Base-by-base conservation (phyloP, 2,888 invertebrate genomes). In the Tuberolachnus salignus region DNA sequence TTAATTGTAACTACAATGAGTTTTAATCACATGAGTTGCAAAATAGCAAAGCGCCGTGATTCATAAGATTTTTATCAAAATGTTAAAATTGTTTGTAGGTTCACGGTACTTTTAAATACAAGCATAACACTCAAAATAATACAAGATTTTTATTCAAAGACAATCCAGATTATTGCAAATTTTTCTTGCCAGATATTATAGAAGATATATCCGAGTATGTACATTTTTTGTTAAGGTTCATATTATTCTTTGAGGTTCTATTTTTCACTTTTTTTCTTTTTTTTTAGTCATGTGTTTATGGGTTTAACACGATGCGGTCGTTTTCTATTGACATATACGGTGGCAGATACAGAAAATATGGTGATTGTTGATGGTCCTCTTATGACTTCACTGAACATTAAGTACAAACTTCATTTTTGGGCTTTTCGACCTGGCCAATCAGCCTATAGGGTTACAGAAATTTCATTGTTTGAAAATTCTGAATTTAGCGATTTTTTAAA, bases 271-370 rank as follows among this genome's bases (percentile, higher is more conserved):
- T 67, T 64, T 61, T 44, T 80, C 59, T 71, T 86, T 59, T 23
- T 8, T 23, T 87, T 23, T 83, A 94, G 95, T 82, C 95, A 97
- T 86, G 91, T 96, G 82, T 94, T 95, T 85, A 94, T 97, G 92
- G 97, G 97, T 10, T 92, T 97, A 84, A 94, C 95, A n/a, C 92
- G 94, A 83, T 96, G 96, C 86, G 96, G 97, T 16, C 93, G 94
- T 86, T 97, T 92, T 87, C 89, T 97, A 82, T 88, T 97, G 83
- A 96, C 96, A 82, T 97, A 95, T 86, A 94, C 93, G 1, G 90
- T 89, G 84, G 87, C 87, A 81, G 34, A 81, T 44, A 21, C 82
- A 72, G 80, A 81, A 71, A 74, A 82, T 82, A 74, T 82, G 74
- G 81, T 82, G 44, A 46, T 57, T 42, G 63, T 73, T n/a, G 71